phyloP scores from a whole-genome alignment of 2,797 vertebrate genomes.

The Halcyon badia region DNA sequence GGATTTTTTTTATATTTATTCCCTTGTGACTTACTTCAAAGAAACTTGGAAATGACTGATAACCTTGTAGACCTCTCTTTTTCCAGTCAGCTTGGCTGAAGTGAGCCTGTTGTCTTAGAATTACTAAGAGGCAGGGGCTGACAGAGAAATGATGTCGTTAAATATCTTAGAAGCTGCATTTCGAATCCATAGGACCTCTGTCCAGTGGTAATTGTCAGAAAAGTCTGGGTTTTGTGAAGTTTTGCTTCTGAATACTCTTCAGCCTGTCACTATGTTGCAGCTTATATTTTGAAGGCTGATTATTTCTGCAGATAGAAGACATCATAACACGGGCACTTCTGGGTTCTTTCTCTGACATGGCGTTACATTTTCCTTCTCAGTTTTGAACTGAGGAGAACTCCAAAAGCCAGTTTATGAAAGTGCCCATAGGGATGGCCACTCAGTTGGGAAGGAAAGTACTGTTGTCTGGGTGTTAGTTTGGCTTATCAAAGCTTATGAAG shows the following conservation, averaged over 20 bases:
- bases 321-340: background rate
- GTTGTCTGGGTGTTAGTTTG: background rate
- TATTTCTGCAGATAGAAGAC: background rate
- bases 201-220: background rate
- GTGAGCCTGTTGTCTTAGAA: background rate
- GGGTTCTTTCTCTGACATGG: background rate
- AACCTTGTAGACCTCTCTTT: background rate
- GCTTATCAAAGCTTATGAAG: background rate
- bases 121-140: background rate
- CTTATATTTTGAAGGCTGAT: background rate
- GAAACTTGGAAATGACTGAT: background rate
- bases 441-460: background rate
- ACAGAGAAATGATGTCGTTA: background rate
- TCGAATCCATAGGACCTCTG: background rate
- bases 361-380: background rate
- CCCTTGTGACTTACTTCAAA: background rate
- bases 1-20: background rate
- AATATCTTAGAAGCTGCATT: background rate
- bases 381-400: background rate
- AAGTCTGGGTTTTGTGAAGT: background rate
- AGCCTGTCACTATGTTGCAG: background rate
- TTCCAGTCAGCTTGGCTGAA: background rate
- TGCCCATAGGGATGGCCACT: background rate
- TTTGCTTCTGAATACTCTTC: background rate
- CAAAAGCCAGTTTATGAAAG: background rate